Evolutionary conservation across 1,140 invertebrate species (phyloP).

Genomic region (Lucilia sericata): DNA sequence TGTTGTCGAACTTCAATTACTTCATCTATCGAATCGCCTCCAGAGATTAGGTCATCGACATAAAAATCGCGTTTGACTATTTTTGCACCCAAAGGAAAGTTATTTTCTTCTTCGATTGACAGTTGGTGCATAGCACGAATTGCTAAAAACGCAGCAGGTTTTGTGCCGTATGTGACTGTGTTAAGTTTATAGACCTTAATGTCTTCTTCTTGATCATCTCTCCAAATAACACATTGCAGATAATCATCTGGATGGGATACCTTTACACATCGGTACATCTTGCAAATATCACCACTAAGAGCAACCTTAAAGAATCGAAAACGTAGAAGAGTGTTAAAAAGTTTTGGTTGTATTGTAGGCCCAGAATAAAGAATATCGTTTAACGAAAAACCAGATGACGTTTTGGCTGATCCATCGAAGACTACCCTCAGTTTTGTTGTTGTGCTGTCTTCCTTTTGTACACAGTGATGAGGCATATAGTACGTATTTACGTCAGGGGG

Average conservation of each 20-base stretch:
- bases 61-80: conserved; percentile 55
- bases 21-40: conserved; percentile 9
- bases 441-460: conserved; percentile 42
- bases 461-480: conserved; percentile 46
- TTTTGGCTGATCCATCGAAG: conserved; percentile 42
- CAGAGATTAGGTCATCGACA: conserved; percentile 64
- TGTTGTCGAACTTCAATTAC: background rate
- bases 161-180: conserved; percentile 27
- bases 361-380: background rate
- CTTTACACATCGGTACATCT: conserved; percentile 60
- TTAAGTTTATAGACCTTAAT: conserved; percentile 51
- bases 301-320: conserved; percentile 60
- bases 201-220: background rate
- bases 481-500: background rate
- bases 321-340: conserved; percentile 59
- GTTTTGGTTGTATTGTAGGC: conserved; percentile 44
- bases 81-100: conserved; percentile 43
- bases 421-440: conserved; percentile 49
- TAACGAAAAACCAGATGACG: conserved; percentile 38
- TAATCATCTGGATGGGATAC: conserved; percentile 58
- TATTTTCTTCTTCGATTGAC: conserved; percentile 56
- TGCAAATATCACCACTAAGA: too few relatives aligned
- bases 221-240: conserved; percentile 51
- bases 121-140: conserved; percentile 57
- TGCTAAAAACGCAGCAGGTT: conserved; percentile 55